Conservation (phyloP, 2,888 invertebrate genomes). For the Agonopterix subpropinquella region DNA sequence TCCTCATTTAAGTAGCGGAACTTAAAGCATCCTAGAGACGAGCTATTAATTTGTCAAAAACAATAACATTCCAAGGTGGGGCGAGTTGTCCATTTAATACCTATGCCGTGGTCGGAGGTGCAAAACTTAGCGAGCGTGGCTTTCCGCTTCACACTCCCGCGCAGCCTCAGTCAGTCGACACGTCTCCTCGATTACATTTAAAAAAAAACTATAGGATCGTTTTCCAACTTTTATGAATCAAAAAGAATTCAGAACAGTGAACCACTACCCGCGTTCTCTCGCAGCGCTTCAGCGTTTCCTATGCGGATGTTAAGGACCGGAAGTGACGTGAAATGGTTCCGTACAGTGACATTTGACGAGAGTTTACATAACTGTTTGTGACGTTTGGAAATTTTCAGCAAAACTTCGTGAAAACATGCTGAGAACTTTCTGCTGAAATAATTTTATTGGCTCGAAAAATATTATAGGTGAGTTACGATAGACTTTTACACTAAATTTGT, state of each 20-base stretch:
- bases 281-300: slow-evolving; percentile 10
- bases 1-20: slow-evolving; percentile 23
- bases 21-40: slow-evolving; percentile 36
- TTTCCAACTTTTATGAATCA: neutral
- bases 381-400: slow-evolving; percentile 21
- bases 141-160: slow-evolving; percentile 34
- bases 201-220: neutral
- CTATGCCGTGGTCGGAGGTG: slow-evolving; percentile 10
- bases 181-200: slow-evolving; percentile 22
- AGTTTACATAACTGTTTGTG: slow-evolving; percentile 38
- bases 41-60: slow-evolving; percentile 47
- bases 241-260: neutral
- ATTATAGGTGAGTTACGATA: too few species aligned
- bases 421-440: slow-evolving; percentile 34
- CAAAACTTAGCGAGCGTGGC: slow-evolving; percentile 41
- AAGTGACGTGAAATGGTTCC: slow-evolving; percentile 58
- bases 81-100: slow-evolving; percentile 24
- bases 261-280: neutral
- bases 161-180: slow-evolving; percentile 33
- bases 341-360: slow-evolving; percentile 54
- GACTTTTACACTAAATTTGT: too few species aligned
- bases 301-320: slow-evolving; percentile 41
- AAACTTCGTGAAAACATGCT: slow-evolving; percentile 33
- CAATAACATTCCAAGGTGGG: slow-evolving; percentile 47
- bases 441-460: too few species aligned